phyloP scores from a whole-genome alignment of 2,797 vertebrate genomes.

The Hydrocynus forskahlii region DNA sequence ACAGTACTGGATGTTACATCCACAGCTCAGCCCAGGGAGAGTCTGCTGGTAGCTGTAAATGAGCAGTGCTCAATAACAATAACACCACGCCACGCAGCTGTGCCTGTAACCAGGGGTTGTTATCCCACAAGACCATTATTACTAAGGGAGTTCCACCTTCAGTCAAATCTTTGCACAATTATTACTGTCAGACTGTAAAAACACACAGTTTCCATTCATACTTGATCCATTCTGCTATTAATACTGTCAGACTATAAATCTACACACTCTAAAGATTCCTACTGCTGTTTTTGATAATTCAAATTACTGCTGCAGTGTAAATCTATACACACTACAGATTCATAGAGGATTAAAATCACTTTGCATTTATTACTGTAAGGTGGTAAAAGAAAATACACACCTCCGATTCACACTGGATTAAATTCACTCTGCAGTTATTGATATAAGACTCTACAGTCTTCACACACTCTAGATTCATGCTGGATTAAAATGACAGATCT shows the following conservation, averaged over 20 bases:
- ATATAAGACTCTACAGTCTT: neutral
- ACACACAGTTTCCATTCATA: neutral
- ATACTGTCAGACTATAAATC: too few species aligned
- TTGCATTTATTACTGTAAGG: too few species aligned
- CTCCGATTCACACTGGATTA: neutral
- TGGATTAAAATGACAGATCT: neutral
- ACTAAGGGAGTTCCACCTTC: neutral
- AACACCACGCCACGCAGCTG: neutral
- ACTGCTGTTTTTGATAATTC: too few species aligned
- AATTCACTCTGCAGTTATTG: neutral
- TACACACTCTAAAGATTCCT: too few species aligned
- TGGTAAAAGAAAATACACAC: too few species aligned
- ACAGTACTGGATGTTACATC: slow-evolving; percentile 5
- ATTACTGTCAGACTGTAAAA: neutral
- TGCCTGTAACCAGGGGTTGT: neutral
- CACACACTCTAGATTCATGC: neutral
- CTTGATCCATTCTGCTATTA: neutral
- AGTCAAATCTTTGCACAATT: neutral
- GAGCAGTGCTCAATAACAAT: slow-evolving; percentile 41
- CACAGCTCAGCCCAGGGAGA: neutral
- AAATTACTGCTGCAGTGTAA: too few species aligned
- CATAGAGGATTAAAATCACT: too few species aligned
- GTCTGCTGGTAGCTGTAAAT: slow-evolving; percentile 50
- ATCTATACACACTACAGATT: too few species aligned
- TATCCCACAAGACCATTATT: neutral